A percentile compares a stretch with the other conserved stretches of the same genome.
phyloP scores from a whole-genome alignment of 2,888 invertebrate genomes.

The Dione vanillae region DNA sequence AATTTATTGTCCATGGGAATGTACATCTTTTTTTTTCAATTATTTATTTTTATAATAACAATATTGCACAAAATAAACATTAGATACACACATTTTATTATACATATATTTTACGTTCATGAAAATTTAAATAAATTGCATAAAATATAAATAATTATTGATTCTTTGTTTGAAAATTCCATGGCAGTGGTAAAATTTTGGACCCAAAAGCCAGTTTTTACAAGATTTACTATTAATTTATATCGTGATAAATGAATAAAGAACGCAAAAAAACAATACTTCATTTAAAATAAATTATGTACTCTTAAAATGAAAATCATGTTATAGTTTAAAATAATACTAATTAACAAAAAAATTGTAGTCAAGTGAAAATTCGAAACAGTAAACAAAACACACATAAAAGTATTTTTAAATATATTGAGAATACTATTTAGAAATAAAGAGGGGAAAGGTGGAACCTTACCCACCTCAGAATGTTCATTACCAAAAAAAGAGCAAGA shows the following conservation, averaged over 20 bases:
- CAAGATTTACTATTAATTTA: neutral
- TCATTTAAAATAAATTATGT: neutral
- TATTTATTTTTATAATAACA: slow-evolving; percentile 40
- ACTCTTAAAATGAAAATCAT: neutral
- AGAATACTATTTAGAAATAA: neutral
- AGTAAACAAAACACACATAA: neutral
- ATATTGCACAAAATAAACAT: slow-evolving; percentile 40
- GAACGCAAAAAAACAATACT: neutral
- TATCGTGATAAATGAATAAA: neutral
- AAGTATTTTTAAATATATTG: neutral
- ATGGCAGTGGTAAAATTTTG: slow-evolving; percentile 7
- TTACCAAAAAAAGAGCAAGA: too few relatives aligned
- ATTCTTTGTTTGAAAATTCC: neutral
- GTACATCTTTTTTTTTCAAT: slow-evolving; percentile 48
- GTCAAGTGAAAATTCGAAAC: neutral
- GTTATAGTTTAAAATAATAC: neutral
- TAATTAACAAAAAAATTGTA: neutral
- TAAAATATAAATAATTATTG: neutral
- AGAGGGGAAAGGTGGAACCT: too few relatives aligned
- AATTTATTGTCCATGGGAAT: slow-evolving; percentile 67
- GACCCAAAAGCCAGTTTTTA: neutral
- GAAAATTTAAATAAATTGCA: neutral
- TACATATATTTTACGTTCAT: neutral
- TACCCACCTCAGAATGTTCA: too few relatives aligned
- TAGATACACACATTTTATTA: neutral